Evolutionary conservation across 2,797 vertebrate genomes (phyloP).

Genomic region (Danio kyathit): DNA sequence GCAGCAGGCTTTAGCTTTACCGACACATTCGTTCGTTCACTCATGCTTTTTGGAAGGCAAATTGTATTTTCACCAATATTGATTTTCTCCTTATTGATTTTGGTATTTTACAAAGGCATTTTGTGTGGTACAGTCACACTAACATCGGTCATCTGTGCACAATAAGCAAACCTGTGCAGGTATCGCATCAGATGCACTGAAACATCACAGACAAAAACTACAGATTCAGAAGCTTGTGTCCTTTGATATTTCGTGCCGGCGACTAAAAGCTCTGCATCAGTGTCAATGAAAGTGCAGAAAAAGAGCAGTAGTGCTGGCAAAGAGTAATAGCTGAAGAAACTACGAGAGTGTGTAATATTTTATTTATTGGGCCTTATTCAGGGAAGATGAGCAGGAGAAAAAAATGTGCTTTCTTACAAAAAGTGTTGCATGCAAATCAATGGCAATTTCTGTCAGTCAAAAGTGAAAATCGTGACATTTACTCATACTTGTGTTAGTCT

Average conservation of each 20-base stretch:
- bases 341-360: background rate
- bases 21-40: slow-evolving; percentile 51
- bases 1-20: slow-evolving; percentile 40
- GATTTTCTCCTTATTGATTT: slow-evolving; percentile 58
- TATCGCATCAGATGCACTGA: slow-evolving; percentile 45
- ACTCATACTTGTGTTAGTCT: too few relatives aligned
- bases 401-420: too few relatives aligned
- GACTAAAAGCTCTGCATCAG: slow-evolving; percentile 11
- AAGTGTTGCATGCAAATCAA: too few relatives aligned
- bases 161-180: slow-evolving; percentile 36
- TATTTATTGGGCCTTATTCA: too few relatives aligned
- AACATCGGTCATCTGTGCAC: slow-evolving; percentile 43
- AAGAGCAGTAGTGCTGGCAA: background rate
- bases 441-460: too few relatives aligned
- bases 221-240: background rate
- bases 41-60: slow-evolving; percentile 53
- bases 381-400: too few relatives aligned
- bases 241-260: slow-evolving; percentile 2
- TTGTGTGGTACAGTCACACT: slow-evolving; percentile 44
- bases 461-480: too few relatives aligned
- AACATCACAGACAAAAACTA: slow-evolving; percentile 24
- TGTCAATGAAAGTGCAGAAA: background rate
- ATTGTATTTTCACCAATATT: slow-evolving; percentile 54
- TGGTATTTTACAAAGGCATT: slow-evolving; percentile 51
- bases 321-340: background rate